Evolutionary conservation across 2,888 invertebrate genomes (phyloP), one percentile per base, ranked within the genome.

Genomic region (Sarcophaga rosellei): DNA sequence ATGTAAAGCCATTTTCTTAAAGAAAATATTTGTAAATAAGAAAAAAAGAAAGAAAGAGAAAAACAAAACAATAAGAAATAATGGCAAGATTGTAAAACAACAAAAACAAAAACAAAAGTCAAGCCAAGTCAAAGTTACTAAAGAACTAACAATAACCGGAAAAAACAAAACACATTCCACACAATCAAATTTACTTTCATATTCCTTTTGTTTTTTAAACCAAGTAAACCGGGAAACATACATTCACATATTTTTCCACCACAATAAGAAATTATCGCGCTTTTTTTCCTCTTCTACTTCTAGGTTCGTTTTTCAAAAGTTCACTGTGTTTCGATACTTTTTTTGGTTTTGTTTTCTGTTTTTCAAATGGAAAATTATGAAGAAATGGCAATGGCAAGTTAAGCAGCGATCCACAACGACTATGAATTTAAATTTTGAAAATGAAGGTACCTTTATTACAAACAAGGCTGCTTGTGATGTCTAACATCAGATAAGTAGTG

Each of bases 101-200:
- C 35, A 35, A 35, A 61, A 70, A 63, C 66, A 66, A 25, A 70
- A 73, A 68, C 79, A 85, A 81, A 86, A 84, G 86, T 78, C 84
- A 81, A 84, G 86, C 74, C 84, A 81, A 84, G 77, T 76, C 53
- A 44, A 84, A 86, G 86, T 84, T 86, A 81, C 62, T 76, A 81
- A 74, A 78, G 81, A 77, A 53, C 17, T 45, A 84, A 84, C 74
- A 86, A 81, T 75, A 84, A 81, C 81, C 81, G 78, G 84, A 84
- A 86, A 70, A 82, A 82, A 82, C 82, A 78, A 35, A 8, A 77
- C 81, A 81, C 81, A 84, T 78, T 77, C 53, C 83, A 69, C 65
- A 74, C 80, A 81, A 84, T 79, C 59, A 79, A 84, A 79, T 59
- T 75, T 75, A 69, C 59, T 57, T 73, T 76, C 45, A 82, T 44